Evolutionary conservation across 2,888 invertebrate genomes (phyloP).

Genomic region (Onchidella celtica): DNA sequence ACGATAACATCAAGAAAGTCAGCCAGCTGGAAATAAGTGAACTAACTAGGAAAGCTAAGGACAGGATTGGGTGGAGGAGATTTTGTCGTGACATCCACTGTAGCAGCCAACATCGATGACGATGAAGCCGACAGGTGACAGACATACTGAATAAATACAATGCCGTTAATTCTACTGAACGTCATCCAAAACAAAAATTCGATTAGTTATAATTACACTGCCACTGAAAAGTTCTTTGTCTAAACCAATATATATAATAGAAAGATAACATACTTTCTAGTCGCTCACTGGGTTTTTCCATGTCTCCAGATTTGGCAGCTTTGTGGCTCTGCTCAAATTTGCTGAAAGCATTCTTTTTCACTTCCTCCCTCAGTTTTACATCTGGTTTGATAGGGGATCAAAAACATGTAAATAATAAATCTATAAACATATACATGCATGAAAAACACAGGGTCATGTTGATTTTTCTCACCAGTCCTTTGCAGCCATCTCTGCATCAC

Average conservation of each 20-base stretch:
- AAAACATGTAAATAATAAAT: neutral
- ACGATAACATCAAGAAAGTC: too few relatives aligned
- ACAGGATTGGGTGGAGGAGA: too few relatives aligned
- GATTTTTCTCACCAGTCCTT: neutral
- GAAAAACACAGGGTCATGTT: neutral
- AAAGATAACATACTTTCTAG: slow-evolving; percentile 80
- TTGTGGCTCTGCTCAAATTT: slow-evolving; percentile 92
- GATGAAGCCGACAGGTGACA: too few relatives aligned
- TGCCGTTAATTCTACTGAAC: too few relatives aligned
- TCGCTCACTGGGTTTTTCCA: slow-evolving; percentile 88
- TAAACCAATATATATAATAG: neutral
- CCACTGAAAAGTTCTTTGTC: too few relatives aligned
- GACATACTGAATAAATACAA: too few relatives aligned
- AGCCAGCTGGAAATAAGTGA: too few relatives aligned
- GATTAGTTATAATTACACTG: too few relatives aligned
- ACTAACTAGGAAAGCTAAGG: too few relatives aligned
- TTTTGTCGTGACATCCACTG: too few relatives aligned
- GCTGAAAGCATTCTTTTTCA: slow-evolving; percentile 94
- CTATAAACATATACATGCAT: neutral
- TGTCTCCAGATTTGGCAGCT: slow-evolving; percentile 73
- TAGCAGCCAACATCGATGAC: too few relatives aligned
- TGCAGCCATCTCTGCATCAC: neutral
- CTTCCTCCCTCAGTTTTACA: slow-evolving; percentile 87
- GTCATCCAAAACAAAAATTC: too few relatives aligned
- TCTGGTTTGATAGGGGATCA: slow-evolving; percentile 61